A percentile compares a stretch with the other conserved stretches of the same genome.
These are phyloP conservation scores for Polypedilum vanderplanki DNA, from an alignment of 1,140 invertebrate species.

Conservation along the genomic window DNA sequence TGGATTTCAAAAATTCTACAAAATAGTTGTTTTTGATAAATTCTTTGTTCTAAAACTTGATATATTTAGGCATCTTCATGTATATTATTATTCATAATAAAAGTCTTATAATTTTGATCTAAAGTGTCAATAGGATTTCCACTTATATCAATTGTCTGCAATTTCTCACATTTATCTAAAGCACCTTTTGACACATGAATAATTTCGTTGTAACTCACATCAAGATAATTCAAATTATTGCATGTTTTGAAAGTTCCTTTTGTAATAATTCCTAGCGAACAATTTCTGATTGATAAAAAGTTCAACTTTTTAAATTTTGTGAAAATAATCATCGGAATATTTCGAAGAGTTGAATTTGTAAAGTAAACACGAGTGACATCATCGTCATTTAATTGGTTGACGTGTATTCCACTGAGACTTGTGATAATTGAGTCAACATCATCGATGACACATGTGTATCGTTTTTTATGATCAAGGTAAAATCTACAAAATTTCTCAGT, in stretches of 20 bases:
- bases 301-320: background rate
- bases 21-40: too few relatives aligned
- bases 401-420: background rate
- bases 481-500: background rate
- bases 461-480: background rate
- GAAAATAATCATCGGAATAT: background rate
- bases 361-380: background rate
- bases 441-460: background rate
- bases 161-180: background rate
- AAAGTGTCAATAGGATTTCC: background rate
- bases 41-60: too few relatives aligned
- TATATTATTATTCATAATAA: too few relatives aligned
- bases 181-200: background rate
- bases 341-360: background rate
- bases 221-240: background rate
- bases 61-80: too few relatives aligned
- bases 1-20: too few relatives aligned
- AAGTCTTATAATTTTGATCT: too few relatives aligned
- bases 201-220: background rate
- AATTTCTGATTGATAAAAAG: background rate
- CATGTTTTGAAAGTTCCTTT: background rate
- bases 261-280: background rate
- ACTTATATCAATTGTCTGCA: background rate
- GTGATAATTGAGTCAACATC: background rate
- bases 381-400: background rate